Evolutionary conservation across 2,797 vertebrate genomes (phyloP).

Genomic region (Chlorospingus flavigularis): DNA sequence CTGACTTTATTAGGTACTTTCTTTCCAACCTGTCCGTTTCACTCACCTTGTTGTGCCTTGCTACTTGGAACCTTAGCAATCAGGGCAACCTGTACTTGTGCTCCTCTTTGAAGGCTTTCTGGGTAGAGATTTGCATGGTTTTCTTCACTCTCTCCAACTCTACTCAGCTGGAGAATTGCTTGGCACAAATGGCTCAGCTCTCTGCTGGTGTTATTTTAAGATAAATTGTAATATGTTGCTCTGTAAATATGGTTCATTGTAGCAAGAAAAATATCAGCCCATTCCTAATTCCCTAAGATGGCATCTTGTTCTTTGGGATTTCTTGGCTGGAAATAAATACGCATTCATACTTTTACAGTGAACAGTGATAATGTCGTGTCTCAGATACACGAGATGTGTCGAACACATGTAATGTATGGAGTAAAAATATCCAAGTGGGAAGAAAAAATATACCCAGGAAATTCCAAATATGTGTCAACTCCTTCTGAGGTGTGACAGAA

Average conservation of each 20-base stretch:
- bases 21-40: neutral
- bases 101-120: neutral
- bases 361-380: neutral
- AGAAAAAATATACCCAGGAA: neutral
- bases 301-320: neutral
- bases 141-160: neutral
- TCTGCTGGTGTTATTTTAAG: neutral
- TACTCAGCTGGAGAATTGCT: neutral
- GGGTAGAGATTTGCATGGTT: neutral
- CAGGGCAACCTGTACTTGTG: neutral
- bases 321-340: neutral
- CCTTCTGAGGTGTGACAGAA: neutral
- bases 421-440: neutral
- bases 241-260: neutral
- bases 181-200: neutral
- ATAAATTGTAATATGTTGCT: neutral
- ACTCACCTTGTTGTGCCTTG: fast-evolving
- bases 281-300: neutral
- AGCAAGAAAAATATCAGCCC: neutral
- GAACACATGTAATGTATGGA: neutral
- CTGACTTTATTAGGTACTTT: neutral
- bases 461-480: neutral
- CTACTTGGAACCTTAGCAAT: neutral
- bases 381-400: neutral
- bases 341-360: neutral